These are phyloP conservation scores for Harlomillsia oculata DNA, from an alignment of 1,140 invertebrate genomes.

Conservation along the genomic window DNA sequence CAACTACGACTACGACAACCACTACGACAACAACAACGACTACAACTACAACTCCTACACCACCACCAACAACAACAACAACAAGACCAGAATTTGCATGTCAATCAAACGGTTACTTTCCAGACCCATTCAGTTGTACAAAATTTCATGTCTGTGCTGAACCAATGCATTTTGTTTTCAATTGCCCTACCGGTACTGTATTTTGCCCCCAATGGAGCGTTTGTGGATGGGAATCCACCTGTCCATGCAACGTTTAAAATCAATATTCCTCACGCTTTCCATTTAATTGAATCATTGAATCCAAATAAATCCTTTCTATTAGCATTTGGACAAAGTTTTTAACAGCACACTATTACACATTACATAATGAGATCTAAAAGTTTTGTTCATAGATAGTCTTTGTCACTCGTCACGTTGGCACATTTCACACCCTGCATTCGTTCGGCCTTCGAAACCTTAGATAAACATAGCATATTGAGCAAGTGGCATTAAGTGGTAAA, in stretches of 20 bases:
- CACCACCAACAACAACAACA: not conserved
- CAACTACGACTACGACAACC: not conserved
- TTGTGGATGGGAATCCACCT: conserved; percentile 1
- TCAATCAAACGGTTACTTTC: not conserved
- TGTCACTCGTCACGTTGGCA: not conserved
- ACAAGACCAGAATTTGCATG: not conserved
- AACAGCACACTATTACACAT: not conserved
- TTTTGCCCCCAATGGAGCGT: not conserved
- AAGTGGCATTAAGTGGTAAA: too few species aligned
- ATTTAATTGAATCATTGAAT: not conserved
- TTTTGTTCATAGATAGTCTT: not conserved
- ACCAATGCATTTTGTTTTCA: not conserved
- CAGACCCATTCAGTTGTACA: not conserved
- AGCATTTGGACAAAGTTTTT: not conserved
- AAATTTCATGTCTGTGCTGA: conserved; percentile 1
- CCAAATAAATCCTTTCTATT: too few species aligned
- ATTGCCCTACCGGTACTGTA: not conserved
- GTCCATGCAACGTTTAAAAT: not conserved
- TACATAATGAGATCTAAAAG: not conserved
- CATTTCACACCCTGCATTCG: not conserved
- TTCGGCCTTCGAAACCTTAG: not conserved
- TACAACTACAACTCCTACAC: not conserved
- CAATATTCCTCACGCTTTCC: not conserved
- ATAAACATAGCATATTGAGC: too few species aligned
- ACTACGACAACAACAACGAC: not conserved